phyloP scores from a whole-genome alignment of 2,888 invertebrate species.

The Schizaphis graminum region DNA sequence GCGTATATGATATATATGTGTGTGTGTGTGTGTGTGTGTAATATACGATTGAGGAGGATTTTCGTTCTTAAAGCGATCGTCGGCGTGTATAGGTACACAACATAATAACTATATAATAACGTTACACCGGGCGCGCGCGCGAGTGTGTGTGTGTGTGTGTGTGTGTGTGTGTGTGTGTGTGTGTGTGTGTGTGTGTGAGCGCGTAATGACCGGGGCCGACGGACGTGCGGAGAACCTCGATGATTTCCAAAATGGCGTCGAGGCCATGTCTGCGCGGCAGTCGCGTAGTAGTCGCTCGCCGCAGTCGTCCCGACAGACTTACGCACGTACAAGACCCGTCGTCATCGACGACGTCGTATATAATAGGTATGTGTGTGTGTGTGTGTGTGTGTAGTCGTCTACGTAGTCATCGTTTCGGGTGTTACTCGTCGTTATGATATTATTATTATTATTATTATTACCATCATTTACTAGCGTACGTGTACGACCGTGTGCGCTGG shows the following conservation, averaged over 20 bases:
- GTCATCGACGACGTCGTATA: background rate
- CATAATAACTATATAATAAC: conserved; percentile 52
- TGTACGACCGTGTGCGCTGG: background rate
- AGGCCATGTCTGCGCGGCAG: conserved; percentile 54
- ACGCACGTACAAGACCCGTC: background rate
- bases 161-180: background rate
- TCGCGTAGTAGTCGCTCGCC: conserved; percentile 7
- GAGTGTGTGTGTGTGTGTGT: background rate
- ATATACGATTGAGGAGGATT: conserved; percentile 40
- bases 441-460: conserved; percentile 2
- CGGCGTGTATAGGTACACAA: background rate
- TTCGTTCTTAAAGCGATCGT: conserved; percentile 49
- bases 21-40: background rate
- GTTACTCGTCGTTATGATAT: conserved; percentile 28
- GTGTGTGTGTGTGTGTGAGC: background rate
- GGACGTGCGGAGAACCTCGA: conserved; percentile 41
- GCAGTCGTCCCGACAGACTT: background rate
- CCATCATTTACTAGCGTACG: background rate
- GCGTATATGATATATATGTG: no score
- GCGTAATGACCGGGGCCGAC: conserved; percentile 50
- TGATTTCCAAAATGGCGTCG: conserved; percentile 65
- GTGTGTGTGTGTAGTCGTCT: background rate
- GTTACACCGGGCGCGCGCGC: background rate
- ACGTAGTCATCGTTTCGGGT: conserved; percentile 25
- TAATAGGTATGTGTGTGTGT: background rate